Conservation (phyloP, 2,888 invertebrate genomes). For the Drosophila tanythrix region DNA sequence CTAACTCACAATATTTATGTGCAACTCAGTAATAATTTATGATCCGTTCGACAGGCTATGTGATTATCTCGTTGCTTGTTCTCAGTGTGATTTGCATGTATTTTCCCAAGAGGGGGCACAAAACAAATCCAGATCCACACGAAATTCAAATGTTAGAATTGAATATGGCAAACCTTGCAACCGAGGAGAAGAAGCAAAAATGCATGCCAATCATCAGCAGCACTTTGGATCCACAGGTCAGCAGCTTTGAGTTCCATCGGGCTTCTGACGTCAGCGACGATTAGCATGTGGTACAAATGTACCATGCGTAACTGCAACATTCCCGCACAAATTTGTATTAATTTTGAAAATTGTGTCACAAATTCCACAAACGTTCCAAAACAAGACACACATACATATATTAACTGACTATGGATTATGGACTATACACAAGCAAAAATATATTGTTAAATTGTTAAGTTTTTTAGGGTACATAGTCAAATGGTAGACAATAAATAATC, state of each 20-base stretch:
- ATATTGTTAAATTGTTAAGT: conserved; percentile 44
- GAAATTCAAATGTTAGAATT: conserved; percentile 44
- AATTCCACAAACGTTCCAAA: conserved; percentile 37
- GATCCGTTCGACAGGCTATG: conserved; percentile 30
- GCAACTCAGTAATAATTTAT: background rate
- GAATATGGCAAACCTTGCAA: background rate
- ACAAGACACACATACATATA: background rate
- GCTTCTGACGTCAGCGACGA: conserved; percentile 25
- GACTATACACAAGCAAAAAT: conserved; percentile 11
- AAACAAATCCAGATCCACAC: conserved; percentile 1
- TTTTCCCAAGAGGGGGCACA: conserved; percentile 17
- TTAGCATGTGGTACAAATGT: conserved; percentile 14
- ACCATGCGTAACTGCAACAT: conserved; percentile 20
- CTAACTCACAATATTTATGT: background rate
- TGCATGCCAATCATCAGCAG: conserved; percentile 1
- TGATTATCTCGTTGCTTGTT: conserved; percentile 40
- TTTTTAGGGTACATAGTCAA: conserved; percentile 25
- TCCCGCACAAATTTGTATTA: conserved; percentile 30
- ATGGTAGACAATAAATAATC: conserved; percentile 40
- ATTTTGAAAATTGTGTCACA: conserved; percentile 31
- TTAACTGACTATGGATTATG: conserved; percentile 22
- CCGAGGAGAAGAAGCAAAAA: conserved; percentile 10
- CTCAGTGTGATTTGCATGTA: conserved; percentile 30
- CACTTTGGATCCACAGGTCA: conserved; percentile 29
- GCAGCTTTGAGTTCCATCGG: conserved; percentile 44